Evolutionary conservation across 2,888 invertebrate genomes (phyloP), one percentile per base, ranked within the genome.

Genomic region (Tetanocera ferruginea): DNA sequence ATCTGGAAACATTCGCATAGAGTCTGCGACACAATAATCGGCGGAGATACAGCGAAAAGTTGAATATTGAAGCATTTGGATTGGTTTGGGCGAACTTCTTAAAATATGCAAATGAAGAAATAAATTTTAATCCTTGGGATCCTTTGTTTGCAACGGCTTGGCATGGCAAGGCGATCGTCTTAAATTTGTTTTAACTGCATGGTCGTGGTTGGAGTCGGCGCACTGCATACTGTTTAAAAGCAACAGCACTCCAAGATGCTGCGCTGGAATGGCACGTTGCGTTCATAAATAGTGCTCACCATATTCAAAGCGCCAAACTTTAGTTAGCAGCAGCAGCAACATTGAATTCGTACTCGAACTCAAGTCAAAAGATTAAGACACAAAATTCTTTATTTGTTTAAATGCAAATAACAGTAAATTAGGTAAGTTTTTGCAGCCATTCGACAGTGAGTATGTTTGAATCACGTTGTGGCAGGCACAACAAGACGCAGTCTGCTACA

Each of bases 41-140:
- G 43, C 43, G 14, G 43, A 43, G 43, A 43, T 43, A 43, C 14
- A 43, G 43, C 14, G 14, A 11, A 17, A 28, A 14, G 28, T 31
- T 17, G 28, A 82, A 84, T 84, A 83, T 85, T 84, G 83, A 81
- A 81, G 80, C 80, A 79, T 75, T 64, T 23, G 74, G 23, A 52
- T 49, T 34, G 49, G 57, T 73, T 37, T 31, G 43, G 82, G 83
- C 82, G 82, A 85, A 87, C 87, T 89, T 86, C 89, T 87, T 89
- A 89, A 89, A 89, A 89, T 89, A 89, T 89, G 89, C 87, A 89
- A 89, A 89, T 89, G 88, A 89, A 89, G 89, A 89, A 88, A 89
- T 89, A 89, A 89, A 89, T 89, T 88, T 89, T 83, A 85, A 86
- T 87, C 85, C 86, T 75, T 34, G 37, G 17, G 23, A 34, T 72